A percentile compares a stretch with the other conserved stretches of the same genome.
Evolutionary conservation across 1,140 invertebrate genomes (phyloP).

Genomic region (Danaus melanippus): DNA sequence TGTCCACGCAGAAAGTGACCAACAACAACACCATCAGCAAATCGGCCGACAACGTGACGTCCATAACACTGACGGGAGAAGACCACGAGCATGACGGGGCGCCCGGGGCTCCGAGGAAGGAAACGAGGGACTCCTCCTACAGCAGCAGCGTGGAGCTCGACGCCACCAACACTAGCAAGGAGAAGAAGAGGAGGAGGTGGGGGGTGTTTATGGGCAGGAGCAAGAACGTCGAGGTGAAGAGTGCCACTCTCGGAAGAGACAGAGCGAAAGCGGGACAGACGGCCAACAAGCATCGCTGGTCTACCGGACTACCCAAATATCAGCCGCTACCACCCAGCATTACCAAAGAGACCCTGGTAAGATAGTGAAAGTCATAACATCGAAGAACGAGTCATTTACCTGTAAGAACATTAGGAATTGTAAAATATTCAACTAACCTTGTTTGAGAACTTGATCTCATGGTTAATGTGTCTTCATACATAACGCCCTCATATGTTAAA

Average conservation of each 20-base stretch:
- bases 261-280: slow-evolving; percentile 65
- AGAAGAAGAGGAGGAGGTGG: slow-evolving; percentile 77
- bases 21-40: slow-evolving; percentile 49
- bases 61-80: slow-evolving; percentile 46
- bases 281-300: slow-evolving; percentile 76
- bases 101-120: slow-evolving; percentile 18
- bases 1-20: slow-evolving; percentile 49
- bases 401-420: too few relatives aligned
- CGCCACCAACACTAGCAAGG: slow-evolving; percentile 52
- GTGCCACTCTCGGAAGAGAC: slow-evolving; percentile 76
- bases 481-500: too few relatives aligned
- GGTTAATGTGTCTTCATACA: too few relatives aligned
- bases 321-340: slow-evolving; percentile 79
- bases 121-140: slow-evolving; percentile 13
- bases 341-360: slow-evolving; percentile 83
- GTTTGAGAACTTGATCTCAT: too few relatives aligned
- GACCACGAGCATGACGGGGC: slow-evolving; percentile 27
- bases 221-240: slow-evolving; percentile 73
- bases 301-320: slow-evolving; percentile 76
- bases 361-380: slow-evolving; percentile 11
- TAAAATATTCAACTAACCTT: too few relatives aligned
- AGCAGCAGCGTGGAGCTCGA: slow-evolving; percentile 36
- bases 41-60: slow-evolving; percentile 60
- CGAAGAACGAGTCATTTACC: too few relatives aligned
- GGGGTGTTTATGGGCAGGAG: slow-evolving; percentile 75